Base-by-base conservation (phyloP, 1,140 invertebrate species). In the Drosophila mauritiana region DNA sequence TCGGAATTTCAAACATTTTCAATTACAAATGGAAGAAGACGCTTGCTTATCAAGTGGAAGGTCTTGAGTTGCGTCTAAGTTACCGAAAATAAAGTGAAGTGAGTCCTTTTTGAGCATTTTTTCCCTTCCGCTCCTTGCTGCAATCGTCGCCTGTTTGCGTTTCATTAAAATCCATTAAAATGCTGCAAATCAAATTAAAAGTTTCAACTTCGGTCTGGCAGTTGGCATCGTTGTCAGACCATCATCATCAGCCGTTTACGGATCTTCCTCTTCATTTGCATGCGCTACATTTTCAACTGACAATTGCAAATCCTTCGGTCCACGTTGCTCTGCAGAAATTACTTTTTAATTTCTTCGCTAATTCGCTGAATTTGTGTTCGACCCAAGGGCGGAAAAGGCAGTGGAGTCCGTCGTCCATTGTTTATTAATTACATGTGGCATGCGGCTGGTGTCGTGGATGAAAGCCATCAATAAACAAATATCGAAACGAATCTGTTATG, bases 121-220 rank as follows among this genome's bases (percentile, higher is more conserved):
- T n/a, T 46, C 36, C n/a, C 17, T 12, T 11, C n/a, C 4, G 43
- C 15, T 25, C 36, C 13, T 45, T 64, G 48, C 46, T 67, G 55
- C 65, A 73, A 42, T 73, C 79, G 75, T 69, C 52, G 67, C 72
- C 73, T 86, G 79, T 86, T 82, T 90, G 88, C 88, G 65, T 88
- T 90, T 88, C 85, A 89, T 90, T 90, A 82, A 83, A 83, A 86
- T 86, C 88, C 88, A 90, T 88, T 90, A 83, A 88, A 90, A 90
- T 90, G 79, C 86, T 88, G 86, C 82, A 90, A 90, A 90, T 90
- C 88, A 90, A 90, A 90, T 90, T 90, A 90, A 90, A 90, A 90
- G 88, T 90, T 90, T 90, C 57, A 56, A 77, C 76, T 89, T 72
- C 79, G 40, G 45, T 42, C 68, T 49, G 54, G 37, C 73, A 78